Base-by-base conservation (phyloP, 2,113 vertebrate genomes). In the Halichoerus grypus region DNA sequence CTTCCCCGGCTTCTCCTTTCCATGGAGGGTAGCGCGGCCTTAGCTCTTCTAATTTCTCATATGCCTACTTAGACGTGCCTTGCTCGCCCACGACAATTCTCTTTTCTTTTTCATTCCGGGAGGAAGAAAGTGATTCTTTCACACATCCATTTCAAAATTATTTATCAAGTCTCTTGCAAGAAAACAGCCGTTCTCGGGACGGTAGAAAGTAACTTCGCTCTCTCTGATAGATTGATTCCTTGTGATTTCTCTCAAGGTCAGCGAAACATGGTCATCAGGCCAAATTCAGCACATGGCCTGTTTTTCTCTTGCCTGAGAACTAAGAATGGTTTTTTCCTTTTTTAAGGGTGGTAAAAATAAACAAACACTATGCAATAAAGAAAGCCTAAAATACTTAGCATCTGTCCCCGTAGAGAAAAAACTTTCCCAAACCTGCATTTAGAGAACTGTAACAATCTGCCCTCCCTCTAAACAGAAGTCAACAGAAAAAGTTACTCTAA, bases 11-110 rank as follows among this genome's bases (percentile, higher is more conserved):
- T 9, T 28, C 26, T 85, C 42, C 69, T 53, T 33, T 33, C n/a
- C 21, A 18, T 0, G 3, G 39, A 46, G 42, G 53, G 5, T 14
- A 31, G 28, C 33, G 2, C 4, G 5, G 7, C 42, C 16, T 33
- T 59, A 59, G 33, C 63, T 65, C 63, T 65, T 65, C 28, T 65
- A 21, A 51, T 33, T 39, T 42, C n/a, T 51, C 5, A 26, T 11
- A 53, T 59, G 22, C 51, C 36, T 49, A 3, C 28, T 36, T 31
- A 14, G n/a, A 28, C 4, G 24, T 19, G 11, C 42, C 57, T 51
- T 39, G 46, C 33, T 39, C 33, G 7, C 31, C 26, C 28, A 5
- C 31, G 15, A 24, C 81, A 65, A 65, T 22, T 7, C 11, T 3
- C 21, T 83, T 63, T 31, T 71, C 53, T 82, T 74, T 94, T 51